Evolutionary conservation across 1,140 invertebrate genomes (phyloP), one percentile per base, ranked within the genome.

Genomic region (Tetraneura akinire): DNA sequence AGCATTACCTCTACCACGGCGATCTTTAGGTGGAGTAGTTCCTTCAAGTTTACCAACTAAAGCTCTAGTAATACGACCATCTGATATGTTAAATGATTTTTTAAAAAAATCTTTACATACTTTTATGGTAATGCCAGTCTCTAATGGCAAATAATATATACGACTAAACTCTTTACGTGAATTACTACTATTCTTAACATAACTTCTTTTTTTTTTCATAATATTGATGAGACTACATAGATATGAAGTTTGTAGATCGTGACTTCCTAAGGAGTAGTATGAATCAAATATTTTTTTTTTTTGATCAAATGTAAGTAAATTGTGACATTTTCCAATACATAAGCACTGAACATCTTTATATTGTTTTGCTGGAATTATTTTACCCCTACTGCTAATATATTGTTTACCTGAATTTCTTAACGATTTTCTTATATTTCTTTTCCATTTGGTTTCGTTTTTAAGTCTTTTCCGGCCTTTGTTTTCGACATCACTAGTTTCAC

Each of bases 31-130:
- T 26, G 45, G 68, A 71, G 45, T 71, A 71, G 4, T 26, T 8
- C 68, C 68, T 8, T 8, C 45, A 71, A 71, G 3, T 71, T 49
- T 71, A 71, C 6, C 14, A 1, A 49, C 45, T 71, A 71, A 70
- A 2, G 66, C 66, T 70, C 66, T 70, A 4, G 66, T 70, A 45
- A 71, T 71, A 9, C 68, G 68, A 49, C 45, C 68, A 55, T 73
- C 70, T 13, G 23, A 73, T 55, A 55, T 29, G 6, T 73, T 73
- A 73, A 73, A 73, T 53, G 49, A 73, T 13, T 13, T 11, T 73
- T 55, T 37, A 6, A 53, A 73, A 73, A 51, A 55, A 13, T 55
- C 49, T 53, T 73, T 73, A 37, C 70, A 73, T 5, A 55, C 70
- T 73, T 73, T 73, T 32, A 73, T 51, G 49, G 18, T 70, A 32